These are phyloP conservation scores for Atractosteus spatula DNA, from an alignment of 2,113 vertebrate species.

Conservation along the genomic window DNA sequence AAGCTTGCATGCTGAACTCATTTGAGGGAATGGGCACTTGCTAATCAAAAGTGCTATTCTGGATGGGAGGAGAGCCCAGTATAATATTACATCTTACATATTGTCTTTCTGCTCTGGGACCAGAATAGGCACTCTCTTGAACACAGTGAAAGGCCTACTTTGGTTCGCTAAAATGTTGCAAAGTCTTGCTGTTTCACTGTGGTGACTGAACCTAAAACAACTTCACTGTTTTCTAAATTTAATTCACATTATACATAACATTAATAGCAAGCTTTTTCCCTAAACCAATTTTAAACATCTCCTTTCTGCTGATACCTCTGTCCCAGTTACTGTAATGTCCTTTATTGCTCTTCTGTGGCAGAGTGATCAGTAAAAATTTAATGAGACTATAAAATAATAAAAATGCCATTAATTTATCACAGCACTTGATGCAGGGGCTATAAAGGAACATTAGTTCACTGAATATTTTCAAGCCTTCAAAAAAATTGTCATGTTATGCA, in stretches of 20 bases:
- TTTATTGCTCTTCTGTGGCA: conserved; percentile 90
- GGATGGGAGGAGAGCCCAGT: conserved; percentile 65
- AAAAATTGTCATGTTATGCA: conserved; percentile 81
- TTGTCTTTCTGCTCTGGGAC: conserved; percentile 67
- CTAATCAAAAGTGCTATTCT: conserved; percentile 67
- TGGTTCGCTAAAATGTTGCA: not conserved
- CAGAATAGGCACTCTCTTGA: conserved; percentile 60
- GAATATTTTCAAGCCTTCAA: conserved; percentile 87
- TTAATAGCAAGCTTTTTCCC: conserved; percentile 75
- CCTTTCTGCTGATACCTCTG: conserved; percentile 71
- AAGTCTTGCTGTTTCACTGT: conserved; percentile 13
- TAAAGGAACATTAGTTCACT: conserved; percentile 95
- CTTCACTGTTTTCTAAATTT: conserved; percentile 12
- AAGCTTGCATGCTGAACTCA: conserved; percentile 72
- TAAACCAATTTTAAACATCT: conserved; percentile 67
- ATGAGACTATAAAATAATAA: conserved; percentile 99
- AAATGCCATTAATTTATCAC: conserved; percentile 99
- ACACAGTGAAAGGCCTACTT: conserved; percentile 39
- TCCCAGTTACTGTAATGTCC: conserved; percentile 81
- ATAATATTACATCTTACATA: conserved; percentile 62
- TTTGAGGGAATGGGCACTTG: conserved; percentile 68
- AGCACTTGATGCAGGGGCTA: conserved; percentile 85
- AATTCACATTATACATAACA: conserved; percentile 70
- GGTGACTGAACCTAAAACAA: not conserved
- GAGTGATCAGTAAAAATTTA: conserved; percentile 99